phyloP scores from a whole-genome alignment of 2,888 invertebrate genomes.

The Tholera decimalis region DNA sequence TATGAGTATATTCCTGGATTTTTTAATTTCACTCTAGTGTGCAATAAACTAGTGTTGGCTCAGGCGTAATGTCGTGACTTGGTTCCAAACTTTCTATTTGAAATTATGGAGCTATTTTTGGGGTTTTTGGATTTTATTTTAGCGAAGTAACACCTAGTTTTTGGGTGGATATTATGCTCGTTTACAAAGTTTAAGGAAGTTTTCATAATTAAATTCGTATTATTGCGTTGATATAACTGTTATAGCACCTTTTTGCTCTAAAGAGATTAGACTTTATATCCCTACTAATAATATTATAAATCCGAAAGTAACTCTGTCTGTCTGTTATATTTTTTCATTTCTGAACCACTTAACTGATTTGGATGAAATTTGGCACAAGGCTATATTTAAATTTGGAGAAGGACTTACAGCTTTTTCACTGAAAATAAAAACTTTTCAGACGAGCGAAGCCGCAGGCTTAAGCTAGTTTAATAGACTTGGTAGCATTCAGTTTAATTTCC shows the following conservation, averaged over 20 bases:
- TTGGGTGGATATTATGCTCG: neutral
- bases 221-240: neutral
- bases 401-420: no score
- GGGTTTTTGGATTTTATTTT: conserved; percentile 4
- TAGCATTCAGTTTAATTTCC: neutral
- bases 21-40: conserved; percentile 39
- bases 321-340: no score
- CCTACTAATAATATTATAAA: no score
- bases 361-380: no score
- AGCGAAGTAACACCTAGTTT: neutral
- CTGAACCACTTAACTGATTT: no score
- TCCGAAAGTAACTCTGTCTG: no score
- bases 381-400: no score
- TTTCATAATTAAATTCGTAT: neutral
- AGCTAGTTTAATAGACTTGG: no score
- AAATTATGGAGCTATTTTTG: conserved; percentile 32
- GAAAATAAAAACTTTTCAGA: no score
- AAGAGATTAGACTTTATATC: neutral
- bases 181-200: neutral
- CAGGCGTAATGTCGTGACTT: conserved; percentile 18
- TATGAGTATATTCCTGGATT: conserved; percentile 36
- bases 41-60: conserved; percentile 35
- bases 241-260: neutral
- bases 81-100: conserved; percentile 53
- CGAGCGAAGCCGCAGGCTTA: no score